Base-by-base conservation (phyloP, 2,888 invertebrate species). In the Galeopsomyia nigrocyanea region DNA sequence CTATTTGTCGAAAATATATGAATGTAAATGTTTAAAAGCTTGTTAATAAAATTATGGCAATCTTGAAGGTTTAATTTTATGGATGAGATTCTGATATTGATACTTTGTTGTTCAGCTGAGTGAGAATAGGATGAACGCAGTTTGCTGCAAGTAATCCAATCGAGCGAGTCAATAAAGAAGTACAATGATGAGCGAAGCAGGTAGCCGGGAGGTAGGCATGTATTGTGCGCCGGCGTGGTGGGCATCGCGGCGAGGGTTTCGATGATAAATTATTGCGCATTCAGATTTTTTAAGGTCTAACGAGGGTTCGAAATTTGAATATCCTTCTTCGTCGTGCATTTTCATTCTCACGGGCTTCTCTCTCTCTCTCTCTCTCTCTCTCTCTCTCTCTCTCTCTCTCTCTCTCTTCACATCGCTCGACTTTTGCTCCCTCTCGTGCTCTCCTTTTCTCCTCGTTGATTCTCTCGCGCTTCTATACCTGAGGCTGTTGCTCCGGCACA, bases 271-370 rank as follows among this genome's bases (percentile, higher is more conserved):
- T 82, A 83, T 83, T 79, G 78, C 79, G 77, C 82, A 83, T 83
- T 82, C 80, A 81, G 80, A 81, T 80, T 81, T 69, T 81, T 80
- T 75, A 10, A 77, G 78, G 75, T 75, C 80, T 82, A 82, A 83
- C 84, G 81, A 83, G 83, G 83, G 83, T 82, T 80, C 79, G 78
- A 81, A 84, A 85, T 85, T 85, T 85, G 83, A 85, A 84, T 85
- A 85, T 84, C 81, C 80, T 80, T 83, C 77, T 77, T 76, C 51
- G 17, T 62, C 79, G 78, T 78, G 78, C 75, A 39, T 81, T 81
- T 81, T 80, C 79, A 82, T 83, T 83, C 83, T 84, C 83, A 84
- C 82, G 82, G 73, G 69, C 74, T 75, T 73, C 68, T 72, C 74
- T 65, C 68, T 58, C 60, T 74, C 76, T 65, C 71, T 76, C 75